Evolutionary conservation across 2,113 vertebrate genomes (phyloP).

Genomic region (Bubalus kerabau): DNA sequence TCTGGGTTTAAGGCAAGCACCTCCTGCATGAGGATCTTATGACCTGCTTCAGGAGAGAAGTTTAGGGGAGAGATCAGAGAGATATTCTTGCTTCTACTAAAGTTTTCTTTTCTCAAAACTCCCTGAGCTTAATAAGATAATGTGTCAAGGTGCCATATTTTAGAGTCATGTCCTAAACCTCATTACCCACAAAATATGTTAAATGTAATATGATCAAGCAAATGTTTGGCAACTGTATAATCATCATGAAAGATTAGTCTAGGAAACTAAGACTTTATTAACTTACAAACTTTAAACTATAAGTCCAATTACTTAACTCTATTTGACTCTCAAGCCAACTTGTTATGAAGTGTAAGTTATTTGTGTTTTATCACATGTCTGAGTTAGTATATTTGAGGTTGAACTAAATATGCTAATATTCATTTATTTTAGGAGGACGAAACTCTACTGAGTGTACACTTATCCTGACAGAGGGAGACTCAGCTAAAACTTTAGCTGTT

Average conservation of each 20-base stretch:
- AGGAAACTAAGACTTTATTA: conserved; percentile 22
- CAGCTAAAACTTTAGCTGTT: conserved; percentile 97
- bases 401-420: conserved; percentile 38
- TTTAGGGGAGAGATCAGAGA: background rate
- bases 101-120: background rate
- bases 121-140: background rate
- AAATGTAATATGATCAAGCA: background rate
- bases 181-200: background rate
- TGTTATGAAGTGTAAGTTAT: background rate
- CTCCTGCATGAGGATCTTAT: background rate
- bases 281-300: background rate
- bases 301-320: background rate
- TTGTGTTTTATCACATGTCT: background rate
- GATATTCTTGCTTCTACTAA: background rate
- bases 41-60: background rate
- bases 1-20: background rate
- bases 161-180: background rate
- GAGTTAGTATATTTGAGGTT: conserved; percentile 11
- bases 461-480: conserved; percentile 98
- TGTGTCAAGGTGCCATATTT: background rate
- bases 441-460: conserved; percentile 93
- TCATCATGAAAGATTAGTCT: background rate
- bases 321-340: conserved; percentile 15
- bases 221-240: background rate
- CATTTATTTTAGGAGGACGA: conserved; percentile 88